Conservation (phyloP, 2,113 vertebrate genomes). For the Campylomormyrus tamandua region DNA sequence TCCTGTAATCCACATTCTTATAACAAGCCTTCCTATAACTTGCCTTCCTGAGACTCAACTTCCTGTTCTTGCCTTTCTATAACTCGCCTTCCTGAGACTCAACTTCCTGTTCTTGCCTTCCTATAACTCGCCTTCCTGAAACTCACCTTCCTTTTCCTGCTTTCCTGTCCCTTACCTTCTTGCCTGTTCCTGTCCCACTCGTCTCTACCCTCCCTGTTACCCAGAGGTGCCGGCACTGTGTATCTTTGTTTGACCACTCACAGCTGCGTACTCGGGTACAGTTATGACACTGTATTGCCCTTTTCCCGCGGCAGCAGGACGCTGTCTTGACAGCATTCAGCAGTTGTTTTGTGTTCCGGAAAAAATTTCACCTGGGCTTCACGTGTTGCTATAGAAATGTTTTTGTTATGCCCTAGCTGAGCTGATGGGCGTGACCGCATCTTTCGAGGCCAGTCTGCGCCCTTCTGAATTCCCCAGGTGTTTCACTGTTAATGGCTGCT, state of each 20-base stretch:
- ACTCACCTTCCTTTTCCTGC: not conserved
- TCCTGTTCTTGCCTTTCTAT: not conserved
- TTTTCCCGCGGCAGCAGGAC: not conserved
- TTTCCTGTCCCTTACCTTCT: not conserved
- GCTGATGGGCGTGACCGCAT: not conserved
- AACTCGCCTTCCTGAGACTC: not conserved
- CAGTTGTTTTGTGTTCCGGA: not conserved
- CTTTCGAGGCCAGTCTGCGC: not conserved
- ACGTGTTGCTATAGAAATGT: not conserved
- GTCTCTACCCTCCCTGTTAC: not conserved
- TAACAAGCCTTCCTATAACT: not conserved
- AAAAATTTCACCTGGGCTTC: not conserved
- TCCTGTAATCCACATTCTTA: too few relatives aligned
- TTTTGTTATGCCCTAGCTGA: not conserved
- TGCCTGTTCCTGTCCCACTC: not conserved
- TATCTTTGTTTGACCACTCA: not conserved
- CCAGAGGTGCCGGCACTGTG: not conserved
- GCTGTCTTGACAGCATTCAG: not conserved
- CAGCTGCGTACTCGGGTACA: not conserved
- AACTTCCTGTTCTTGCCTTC: not conserved
- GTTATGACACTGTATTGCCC: not conserved
- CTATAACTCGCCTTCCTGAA: not conserved
- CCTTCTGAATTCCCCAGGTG: not conserved
- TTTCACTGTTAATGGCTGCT: not conserved
- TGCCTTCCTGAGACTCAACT: not conserved